Percentiles rank a stretch among this genome's conserved stretches.
phyloP scores from a whole-genome alignment of 30 jellyfish, hydroid and myxozoan genomes.

The Turritopsis rubra region DNA sequence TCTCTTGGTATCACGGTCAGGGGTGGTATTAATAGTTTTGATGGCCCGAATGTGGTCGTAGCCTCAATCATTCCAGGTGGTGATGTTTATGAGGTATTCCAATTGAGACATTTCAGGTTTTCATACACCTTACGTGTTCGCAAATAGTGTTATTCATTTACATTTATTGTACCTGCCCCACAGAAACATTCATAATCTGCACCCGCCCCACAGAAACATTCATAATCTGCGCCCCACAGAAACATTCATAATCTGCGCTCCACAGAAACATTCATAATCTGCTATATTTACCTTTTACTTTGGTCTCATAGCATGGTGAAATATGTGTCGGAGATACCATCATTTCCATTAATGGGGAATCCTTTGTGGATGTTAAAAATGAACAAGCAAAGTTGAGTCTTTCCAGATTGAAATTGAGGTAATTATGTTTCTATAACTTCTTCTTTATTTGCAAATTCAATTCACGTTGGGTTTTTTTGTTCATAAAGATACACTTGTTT shows the following conservation, averaged over 20 bases:
- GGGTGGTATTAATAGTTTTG: constrained; percentile 64
- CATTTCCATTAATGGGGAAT: constrained; percentile 56
- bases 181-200: too few relatives aligned
- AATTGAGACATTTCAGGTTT: too few relatives aligned
- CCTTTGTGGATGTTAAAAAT: constrained; percentile 52
- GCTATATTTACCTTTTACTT: too few relatives aligned
- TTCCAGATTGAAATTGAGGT: constrained; percentile 68
- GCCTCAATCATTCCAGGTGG: constrained; percentile 60
- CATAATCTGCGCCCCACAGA: too few relatives aligned
- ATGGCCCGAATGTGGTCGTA: constrained; percentile 57
- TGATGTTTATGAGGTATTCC: constrained; percentile 68
- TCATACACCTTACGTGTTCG: background rate
- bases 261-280: too few relatives aligned
- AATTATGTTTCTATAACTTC: constrained; percentile 22
- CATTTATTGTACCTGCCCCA: too few relatives aligned
- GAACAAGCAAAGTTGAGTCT: constrained; percentile 77
- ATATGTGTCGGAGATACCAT: constrained; percentile 61
- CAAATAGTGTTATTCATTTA: background rate
- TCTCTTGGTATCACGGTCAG: constrained; percentile 59
- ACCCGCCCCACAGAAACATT: too few relatives aligned
- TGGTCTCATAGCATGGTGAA: constrained; percentile 57
- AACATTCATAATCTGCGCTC: too few relatives aligned
- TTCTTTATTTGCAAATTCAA: too few relatives aligned
- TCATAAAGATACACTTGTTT: background rate
- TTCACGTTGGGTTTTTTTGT: background rate